Evolutionary conservation across 1,140 invertebrate genomes (phyloP).

Genomic region (Hestina assimilis): DNA sequence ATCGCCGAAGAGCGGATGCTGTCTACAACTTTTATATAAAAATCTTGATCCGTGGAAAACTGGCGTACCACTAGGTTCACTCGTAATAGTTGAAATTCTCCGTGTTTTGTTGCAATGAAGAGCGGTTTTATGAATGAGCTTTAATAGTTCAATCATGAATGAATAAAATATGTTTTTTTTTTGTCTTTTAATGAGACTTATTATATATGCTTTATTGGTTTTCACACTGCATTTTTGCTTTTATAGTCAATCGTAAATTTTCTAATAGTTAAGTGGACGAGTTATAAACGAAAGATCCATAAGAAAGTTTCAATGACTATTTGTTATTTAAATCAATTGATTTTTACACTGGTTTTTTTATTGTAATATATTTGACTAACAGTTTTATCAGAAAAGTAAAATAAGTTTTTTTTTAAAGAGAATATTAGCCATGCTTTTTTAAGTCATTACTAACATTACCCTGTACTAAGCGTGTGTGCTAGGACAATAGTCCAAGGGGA

Average conservation of each 20-base stretch:
- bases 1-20: constrained; percentile 59
- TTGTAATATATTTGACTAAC: too few species aligned
- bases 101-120: constrained; percentile 33
- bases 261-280: too few species aligned
- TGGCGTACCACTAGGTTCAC: constrained; percentile 28
- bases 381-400: too few species aligned
- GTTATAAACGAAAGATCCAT: too few species aligned
- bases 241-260: not conserved
- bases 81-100: constrained; percentile 33
- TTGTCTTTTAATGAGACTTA: constrained; percentile 4
- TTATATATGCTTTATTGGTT: constrained; percentile 6
- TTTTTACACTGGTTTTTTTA: too few species aligned
- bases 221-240: constrained; percentile 3
- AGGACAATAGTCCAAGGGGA: too few species aligned
- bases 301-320: too few species aligned
- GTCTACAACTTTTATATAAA: constrained; percentile 47
- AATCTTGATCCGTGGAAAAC: constrained; percentile 55
- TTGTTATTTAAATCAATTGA: too few species aligned
- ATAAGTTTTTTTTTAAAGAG: too few species aligned
- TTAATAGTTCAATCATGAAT: constrained; percentile 21
- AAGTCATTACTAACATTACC: too few species aligned
- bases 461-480: too few species aligned
- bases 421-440: too few species aligned
- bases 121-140: constrained; percentile 24
- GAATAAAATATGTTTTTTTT: constrained; percentile 17